Evolutionary conservation across 2,888 invertebrate genomes (phyloP).

Genomic region (Argyresthia albistria): DNA sequence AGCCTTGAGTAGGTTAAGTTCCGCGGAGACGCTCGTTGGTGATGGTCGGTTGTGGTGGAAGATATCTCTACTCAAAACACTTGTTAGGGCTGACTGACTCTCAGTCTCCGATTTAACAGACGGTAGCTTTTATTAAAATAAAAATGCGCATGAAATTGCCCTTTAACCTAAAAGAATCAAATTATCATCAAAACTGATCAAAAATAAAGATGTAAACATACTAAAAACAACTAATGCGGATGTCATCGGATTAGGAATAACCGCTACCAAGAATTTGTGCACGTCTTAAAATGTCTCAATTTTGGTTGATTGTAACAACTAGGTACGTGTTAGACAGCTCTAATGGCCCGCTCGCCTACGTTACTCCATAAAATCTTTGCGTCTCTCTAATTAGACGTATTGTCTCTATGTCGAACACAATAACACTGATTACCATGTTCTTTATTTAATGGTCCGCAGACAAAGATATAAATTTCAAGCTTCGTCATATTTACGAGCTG

Average conservation of each 20-base stretch:
- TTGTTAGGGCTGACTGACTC: not conserved
- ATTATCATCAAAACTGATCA: not conserved
- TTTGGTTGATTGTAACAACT: conserved; percentile 11
- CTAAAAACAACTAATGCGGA: not conserved
- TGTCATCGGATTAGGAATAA: not conserved
- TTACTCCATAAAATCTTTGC: conserved; percentile 16
- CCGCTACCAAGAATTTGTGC: not conserved
- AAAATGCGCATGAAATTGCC: no score
- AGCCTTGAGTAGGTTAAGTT: not conserved
- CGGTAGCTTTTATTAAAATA: no score
- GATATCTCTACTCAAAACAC: conserved; percentile 9
- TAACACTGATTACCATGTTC: conserved; percentile 36
- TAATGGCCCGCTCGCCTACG: conserved; percentile 11
- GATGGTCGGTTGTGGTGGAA: conserved; percentile 14
- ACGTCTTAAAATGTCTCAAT: conserved; percentile 13
- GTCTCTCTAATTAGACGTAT: conserved; percentile 44
- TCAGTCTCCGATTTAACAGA: no score
- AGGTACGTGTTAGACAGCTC: not conserved
- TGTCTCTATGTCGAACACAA: conserved; percentile 36
- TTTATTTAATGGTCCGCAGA: conserved; percentile 17
- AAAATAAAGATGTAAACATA: not conserved
- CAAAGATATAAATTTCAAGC: not conserved
- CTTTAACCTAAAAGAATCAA: not conserved
- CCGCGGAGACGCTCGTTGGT: not conserved
- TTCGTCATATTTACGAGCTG: not conserved